Evolutionary conservation across 2,797 vertebrate genomes (phyloP).

Genomic region (Mallotus villosus): DNA sequence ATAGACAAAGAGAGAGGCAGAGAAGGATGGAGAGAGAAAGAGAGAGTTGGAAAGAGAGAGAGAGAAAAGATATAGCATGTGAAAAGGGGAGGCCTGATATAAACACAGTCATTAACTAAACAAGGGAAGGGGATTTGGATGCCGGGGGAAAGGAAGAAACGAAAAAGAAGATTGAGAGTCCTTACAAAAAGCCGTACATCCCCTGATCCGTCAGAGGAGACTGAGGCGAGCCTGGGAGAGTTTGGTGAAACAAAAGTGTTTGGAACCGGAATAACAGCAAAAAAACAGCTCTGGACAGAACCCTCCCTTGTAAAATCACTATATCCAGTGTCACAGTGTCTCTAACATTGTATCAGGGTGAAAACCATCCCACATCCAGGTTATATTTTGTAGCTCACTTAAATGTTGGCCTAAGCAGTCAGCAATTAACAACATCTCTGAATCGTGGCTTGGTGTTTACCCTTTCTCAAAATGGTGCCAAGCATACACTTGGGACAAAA

Average conservation of each 20-base stretch:
- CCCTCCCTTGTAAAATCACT: background rate
- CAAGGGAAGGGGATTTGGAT: constrained; percentile 3
- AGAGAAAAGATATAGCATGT: background rate
- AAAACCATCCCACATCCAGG: too few relatives aligned
- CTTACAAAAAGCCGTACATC: constrained; percentile 77
- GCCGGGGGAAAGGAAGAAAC: constrained; percentile 15
- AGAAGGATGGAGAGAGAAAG: background rate
- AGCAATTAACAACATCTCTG: background rate
- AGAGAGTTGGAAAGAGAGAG: background rate
- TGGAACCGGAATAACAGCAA: constrained; percentile 48
- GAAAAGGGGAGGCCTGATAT: background rate
- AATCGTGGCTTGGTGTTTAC: background rate
- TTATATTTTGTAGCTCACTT: background rate
- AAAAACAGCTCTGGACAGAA: constrained; percentile 16
- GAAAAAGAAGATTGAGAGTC: constrained; percentile 47
- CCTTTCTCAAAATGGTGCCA: background rate
- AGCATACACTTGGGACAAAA: background rate
- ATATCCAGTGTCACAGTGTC: constrained; percentile 10
- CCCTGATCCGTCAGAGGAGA: constrained; percentile 73
- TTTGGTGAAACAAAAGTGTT: constrained; percentile 60
- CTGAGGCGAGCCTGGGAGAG: constrained; percentile 58
- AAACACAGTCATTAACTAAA: background rate
- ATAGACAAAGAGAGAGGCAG: background rate
- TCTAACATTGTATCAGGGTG: background rate
- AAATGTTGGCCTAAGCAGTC: background rate